These are phyloP conservation scores for Drosophila oshimai DNA, from an alignment of 1,140 invertebrate genomes.

Conservation along the genomic window DNA sequence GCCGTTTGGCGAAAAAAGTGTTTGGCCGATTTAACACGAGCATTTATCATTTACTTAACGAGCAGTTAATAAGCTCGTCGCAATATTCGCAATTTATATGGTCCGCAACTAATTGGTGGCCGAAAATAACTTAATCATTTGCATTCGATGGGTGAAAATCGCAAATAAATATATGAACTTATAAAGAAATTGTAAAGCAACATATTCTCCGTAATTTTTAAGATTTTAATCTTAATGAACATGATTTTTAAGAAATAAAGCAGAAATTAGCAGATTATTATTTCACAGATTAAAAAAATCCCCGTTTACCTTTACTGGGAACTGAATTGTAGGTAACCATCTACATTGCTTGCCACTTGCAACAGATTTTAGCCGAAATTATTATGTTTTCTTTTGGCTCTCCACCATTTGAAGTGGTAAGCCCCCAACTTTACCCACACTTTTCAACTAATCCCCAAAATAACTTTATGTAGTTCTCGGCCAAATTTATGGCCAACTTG, in stretches of 20 bases:
- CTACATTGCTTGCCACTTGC: not conserved
- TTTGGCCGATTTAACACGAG: conserved; percentile 31
- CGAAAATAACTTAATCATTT: not conserved
- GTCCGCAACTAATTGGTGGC: conserved; percentile 20
- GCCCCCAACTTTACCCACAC: not conserved
- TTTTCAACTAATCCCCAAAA: conserved; percentile 28
- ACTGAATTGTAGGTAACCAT: not conserved
- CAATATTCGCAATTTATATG: conserved; percentile 16
- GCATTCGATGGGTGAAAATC: not conserved
- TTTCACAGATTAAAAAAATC: too few relatives aligned
- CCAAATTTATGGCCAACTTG: conserved; percentile 51
- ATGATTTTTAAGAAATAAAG: too few relatives aligned
- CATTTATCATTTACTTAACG: conserved; percentile 57
- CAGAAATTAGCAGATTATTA: too few relatives aligned
- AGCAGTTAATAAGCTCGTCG: conserved; percentile 32
- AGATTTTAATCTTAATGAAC: too few relatives aligned
- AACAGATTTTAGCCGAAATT: not conserved
- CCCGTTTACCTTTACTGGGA: not conserved
- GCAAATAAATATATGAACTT: not conserved
- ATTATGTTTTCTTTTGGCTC: not conserved
- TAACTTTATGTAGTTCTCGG: conserved; percentile 53
- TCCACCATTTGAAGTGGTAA: conserved; percentile 10
- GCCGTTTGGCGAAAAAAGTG: conserved; percentile 21
- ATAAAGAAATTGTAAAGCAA: not conserved
- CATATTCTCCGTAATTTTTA: not conserved